These are phyloP conservation scores for Clangula hyemalis DNA, from an alignment of 2,797 vertebrate genomes.

Conservation along the genomic window DNA sequence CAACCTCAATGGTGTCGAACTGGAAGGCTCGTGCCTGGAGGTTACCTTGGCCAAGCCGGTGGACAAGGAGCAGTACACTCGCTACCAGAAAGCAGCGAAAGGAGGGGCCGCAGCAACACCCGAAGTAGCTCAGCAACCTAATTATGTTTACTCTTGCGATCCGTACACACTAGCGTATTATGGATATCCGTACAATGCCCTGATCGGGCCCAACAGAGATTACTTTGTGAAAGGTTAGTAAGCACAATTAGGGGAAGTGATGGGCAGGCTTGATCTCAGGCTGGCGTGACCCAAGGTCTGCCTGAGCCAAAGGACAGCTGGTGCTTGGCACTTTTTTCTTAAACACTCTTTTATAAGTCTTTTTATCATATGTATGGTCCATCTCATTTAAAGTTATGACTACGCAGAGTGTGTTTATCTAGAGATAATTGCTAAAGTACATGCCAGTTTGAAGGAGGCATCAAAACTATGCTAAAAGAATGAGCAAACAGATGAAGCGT, in stretches of 20 bases:
- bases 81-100: conserved; percentile 98
- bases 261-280: not conserved
- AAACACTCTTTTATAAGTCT: not conserved
- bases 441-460: not conserved
- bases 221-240: conserved; percentile 99
- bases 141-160: conserved; percentile 96
- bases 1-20: conserved; percentile 92
- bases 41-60: conserved; percentile 98
- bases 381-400: not conserved
- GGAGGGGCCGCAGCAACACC: conserved; percentile 76
- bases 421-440: not conserved
- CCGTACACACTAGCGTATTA: conserved; percentile 96
- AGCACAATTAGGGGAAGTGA: not conserved
- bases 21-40: conserved; percentile 96
- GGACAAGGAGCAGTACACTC: conserved; percentile 98
- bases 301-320: not conserved
- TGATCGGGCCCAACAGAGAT: conserved; percentile 97
- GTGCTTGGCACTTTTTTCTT: not conserved
- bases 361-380: not conserved
- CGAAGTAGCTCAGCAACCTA: conserved; percentile 83
- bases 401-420: not conserved
- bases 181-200: conserved; percentile 95
- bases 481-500: not conserved
- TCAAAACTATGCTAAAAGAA: not conserved
- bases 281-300: not conserved